A percentile compares a stretch with the other conserved stretches of the same genome.
Evolutionary conservation across 1,140 invertebrate genomes (phyloP).

Genomic region (Aphelenchoides besseyi): DNA sequence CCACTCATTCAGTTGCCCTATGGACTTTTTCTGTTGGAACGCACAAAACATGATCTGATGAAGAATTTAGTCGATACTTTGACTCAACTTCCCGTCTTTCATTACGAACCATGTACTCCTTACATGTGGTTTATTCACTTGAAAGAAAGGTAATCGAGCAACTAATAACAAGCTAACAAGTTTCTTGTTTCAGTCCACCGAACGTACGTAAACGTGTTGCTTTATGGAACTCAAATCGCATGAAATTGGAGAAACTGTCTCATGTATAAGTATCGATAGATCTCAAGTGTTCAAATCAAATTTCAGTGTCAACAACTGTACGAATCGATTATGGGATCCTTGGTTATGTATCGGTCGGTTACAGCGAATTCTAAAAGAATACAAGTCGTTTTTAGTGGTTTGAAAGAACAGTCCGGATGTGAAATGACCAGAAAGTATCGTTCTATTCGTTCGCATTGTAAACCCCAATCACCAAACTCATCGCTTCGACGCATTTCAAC

Average conservation of each 20-base stretch:
- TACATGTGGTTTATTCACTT: slow-evolving; percentile 44
- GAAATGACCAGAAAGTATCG: slow-evolving; percentile 33
- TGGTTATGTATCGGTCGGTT: slow-evolving; percentile 35
- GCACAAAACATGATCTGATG: slow-evolving; percentile 4
- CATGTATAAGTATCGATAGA: no score
- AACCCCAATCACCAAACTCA: background rate
- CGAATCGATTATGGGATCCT: slow-evolving; percentile 30
- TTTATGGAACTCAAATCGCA: slow-evolving; percentile 30
- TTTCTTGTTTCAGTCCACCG: slow-evolving; percentile 25
- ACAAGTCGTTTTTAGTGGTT: slow-evolving; percentile 26
- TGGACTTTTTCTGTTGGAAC: slow-evolving; percentile 36
- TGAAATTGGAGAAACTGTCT: slow-evolving; percentile 26
- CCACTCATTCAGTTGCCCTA: slow-evolving; percentile 37
- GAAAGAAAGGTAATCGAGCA: slow-evolving; percentile 31
- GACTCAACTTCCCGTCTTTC: slow-evolving; percentile 40
- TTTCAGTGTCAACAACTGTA: slow-evolving; percentile 41
- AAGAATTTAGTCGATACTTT: slow-evolving; percentile 31
- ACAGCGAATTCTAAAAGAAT: background rate
- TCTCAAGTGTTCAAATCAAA: no score
- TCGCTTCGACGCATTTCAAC: background rate
- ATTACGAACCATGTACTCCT: slow-evolving; percentile 38
- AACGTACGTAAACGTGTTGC: slow-evolving; percentile 27
- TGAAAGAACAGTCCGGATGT: slow-evolving; percentile 34
- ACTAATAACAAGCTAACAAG: slow-evolving; percentile 5
- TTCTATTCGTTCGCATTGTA: slow-evolving; percentile 22